Evolutionary conservation across 2,113 vertebrate species (phyloP).

Genomic region (Entomyzon cyanotis): DNA sequence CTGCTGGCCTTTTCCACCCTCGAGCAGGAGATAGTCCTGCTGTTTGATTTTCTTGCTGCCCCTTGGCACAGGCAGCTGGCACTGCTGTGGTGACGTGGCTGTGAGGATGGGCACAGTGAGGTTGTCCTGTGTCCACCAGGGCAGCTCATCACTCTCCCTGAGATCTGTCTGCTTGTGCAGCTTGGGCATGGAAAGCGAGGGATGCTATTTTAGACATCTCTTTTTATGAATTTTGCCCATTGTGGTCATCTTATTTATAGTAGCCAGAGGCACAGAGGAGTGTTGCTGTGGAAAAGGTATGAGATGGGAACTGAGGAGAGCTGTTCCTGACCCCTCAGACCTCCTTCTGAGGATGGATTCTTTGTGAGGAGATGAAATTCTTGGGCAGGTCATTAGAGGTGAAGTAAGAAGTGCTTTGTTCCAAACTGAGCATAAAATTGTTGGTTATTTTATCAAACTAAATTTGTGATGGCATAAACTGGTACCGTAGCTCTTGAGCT

Average conservation of each 20-base stretch:
- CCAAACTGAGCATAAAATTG: not conserved
- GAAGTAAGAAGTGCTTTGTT: not conserved
- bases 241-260: not conserved
- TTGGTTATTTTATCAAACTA: not conserved
- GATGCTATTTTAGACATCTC: not conserved
- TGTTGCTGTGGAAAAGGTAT: not conserved
- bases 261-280: not conserved
- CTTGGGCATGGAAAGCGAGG: not conserved
- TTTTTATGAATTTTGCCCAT: not conserved
- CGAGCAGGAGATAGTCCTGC: not conserved
- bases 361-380: not conserved
- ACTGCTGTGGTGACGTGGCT: not conserved
- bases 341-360: not conserved
- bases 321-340: not conserved
- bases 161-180: not conserved
- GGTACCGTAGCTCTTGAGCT: not conserved
- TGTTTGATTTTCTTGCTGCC: not conserved
- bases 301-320: not conserved
- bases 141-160: not conserved
- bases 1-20: not conserved
- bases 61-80: not conserved
- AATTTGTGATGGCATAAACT: not conserved
- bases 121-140: not conserved
- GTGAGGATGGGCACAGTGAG: not conserved
- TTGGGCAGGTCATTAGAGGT: not conserved